Evolutionary conservation across 1,140 invertebrate genomes (phyloP), one percentile per base, ranked within the genome.

Genomic region (Paramacrobiotus metropolitanus): DNA sequence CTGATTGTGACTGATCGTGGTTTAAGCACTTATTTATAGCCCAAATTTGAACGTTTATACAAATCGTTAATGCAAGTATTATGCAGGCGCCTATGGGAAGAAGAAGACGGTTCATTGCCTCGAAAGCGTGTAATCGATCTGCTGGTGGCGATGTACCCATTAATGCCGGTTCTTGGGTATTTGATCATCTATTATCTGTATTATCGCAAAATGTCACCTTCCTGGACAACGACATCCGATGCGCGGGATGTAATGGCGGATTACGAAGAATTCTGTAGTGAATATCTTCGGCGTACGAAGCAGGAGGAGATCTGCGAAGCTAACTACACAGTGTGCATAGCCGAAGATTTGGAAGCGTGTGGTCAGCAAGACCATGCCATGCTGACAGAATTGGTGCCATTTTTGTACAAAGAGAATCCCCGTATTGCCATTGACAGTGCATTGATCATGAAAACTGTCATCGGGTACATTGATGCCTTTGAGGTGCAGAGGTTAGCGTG

Each of bases 401-500:
- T 15, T 4, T 24, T 55, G 48, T 65, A 60, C 30, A 66, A 68
- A 60, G 66, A 87, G 73, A 94, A 92, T 73, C 83, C 87, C 68
- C 82, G 82, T 65, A 81, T 86, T 67, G 81, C 84, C 9, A 77
- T 88, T 60, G 88, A 88, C 64, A 87, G 91, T 71, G 80, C 82
- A 61, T 83, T 87, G 66, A 75, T 94, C 55, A 71, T 95, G 64
- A 81, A 87, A 69, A 78, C 90, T 63, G 83, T 93, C 65, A 83
- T 94, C 2, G 85, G 86, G 0, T 83, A 84, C 60, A 80, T 93
- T 60, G 90, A 95, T 75, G 82, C 87, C 1, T 77, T 77, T 66
- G 89, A 93, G 74, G 73, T 94, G 30, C 87, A 92, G 69, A 84
- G 87, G 66, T 75, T 94, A 59, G 81, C 93, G 55, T 91, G 86